Evolutionary conservation across 2,888 invertebrate species (phyloP).

Genomic region (Acleris holmiana): DNA sequence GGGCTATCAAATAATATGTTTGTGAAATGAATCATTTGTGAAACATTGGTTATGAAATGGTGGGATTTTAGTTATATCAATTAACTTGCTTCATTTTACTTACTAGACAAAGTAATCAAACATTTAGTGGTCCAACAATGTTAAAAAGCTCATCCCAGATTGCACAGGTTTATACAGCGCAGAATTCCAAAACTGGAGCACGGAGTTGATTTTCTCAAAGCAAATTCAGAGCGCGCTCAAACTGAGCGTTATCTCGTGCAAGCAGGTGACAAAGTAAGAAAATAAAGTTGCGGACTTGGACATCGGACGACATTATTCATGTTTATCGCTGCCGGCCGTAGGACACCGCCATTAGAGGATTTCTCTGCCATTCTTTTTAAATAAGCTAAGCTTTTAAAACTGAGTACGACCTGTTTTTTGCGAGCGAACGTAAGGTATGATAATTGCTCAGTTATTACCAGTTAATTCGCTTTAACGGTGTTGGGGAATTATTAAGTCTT

Average conservation of each 20-base stretch:
- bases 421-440: constrained; percentile 16
- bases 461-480: constrained; percentile 22
- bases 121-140: constrained; percentile 3
- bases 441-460: constrained; percentile 39
- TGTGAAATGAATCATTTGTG: no score
- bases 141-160: not conserved
- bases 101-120: not conserved
- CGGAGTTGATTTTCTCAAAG: constrained; percentile 41
- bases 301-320: constrained; percentile 78
- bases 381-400: constrained; percentile 55
- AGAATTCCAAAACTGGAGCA: constrained; percentile 36
- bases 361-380: constrained; percentile 56
- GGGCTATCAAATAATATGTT: no score
- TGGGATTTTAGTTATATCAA: no score
- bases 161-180: constrained; percentile 7
- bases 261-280: constrained; percentile 77
- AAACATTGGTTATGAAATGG: no score
- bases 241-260: constrained; percentile 62
- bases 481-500: not conserved
- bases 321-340: constrained; percentile 70
- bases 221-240: constrained; percentile 33
- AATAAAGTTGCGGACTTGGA: constrained; percentile 74
- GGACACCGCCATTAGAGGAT: constrained; percentile 78
- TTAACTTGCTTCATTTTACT: no score
- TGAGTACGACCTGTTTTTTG: constrained; percentile 42